Conservation (phyloP, 2,888 invertebrate species). For the Dasysyrphus tricinctus region DNA sequence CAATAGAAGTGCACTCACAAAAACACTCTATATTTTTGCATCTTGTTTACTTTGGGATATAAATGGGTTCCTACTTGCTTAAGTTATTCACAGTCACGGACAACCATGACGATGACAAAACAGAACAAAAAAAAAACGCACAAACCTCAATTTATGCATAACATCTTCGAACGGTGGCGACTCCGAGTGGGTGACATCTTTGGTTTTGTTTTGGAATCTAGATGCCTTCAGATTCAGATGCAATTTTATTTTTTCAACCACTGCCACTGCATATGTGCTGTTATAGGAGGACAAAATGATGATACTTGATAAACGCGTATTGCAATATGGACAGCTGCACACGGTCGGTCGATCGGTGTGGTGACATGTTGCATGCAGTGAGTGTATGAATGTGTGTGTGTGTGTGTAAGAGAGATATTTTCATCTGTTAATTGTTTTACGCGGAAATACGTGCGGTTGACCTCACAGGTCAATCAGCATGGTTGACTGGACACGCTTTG, state of each 20-base stretch:
- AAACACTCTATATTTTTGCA: constrained; percentile 75
- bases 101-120: constrained; percentile 58
- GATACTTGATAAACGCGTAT: constrained; percentile 62
- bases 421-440: constrained; percentile 70
- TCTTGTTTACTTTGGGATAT: constrained; percentile 73
- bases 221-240: constrained; percentile 55
- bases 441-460: constrained; percentile 68
- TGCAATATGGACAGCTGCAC: constrained; percentile 34
- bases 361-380: constrained; percentile 32
- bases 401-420: constrained; percentile 55
- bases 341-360: background rate
- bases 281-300: constrained; percentile 31
- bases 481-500: constrained; percentile 32
- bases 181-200: constrained; percentile 73
- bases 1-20: constrained; percentile 58
- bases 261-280: background rate
- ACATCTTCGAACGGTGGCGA: constrained; percentile 69
- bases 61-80: constrained; percentile 69
- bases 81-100: constrained; percentile 75
- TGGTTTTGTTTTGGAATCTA: constrained; percentile 61
- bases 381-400: too few relatives aligned
- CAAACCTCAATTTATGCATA: constrained; percentile 68
- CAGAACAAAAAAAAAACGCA: constrained; percentile 38
- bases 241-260: constrained; percentile 15
- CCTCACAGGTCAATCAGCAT: constrained; percentile 63